phyloP scores from a whole-genome alignment of 2,113 vertebrate species.

The Halichoeres trimaculatus region DNA sequence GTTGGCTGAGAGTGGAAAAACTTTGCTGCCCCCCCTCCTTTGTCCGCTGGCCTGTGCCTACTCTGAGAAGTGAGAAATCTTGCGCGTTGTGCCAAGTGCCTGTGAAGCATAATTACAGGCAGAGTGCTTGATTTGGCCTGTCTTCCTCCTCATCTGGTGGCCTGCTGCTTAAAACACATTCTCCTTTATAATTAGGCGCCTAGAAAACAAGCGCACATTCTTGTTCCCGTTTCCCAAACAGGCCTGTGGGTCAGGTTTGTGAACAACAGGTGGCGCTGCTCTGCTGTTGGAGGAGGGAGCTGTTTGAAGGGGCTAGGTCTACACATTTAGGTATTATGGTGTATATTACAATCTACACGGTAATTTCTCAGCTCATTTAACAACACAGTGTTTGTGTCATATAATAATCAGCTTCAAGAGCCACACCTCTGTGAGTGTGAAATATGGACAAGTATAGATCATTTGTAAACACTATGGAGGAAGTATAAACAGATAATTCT shows the following conservation, averaged over 20 bases:
- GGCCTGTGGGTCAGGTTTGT: conserved; percentile 34
- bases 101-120: conserved; percentile 84
- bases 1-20: conserved; percentile 78
- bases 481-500: background rate
- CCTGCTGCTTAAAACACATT: conserved; percentile 83
- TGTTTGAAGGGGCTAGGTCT: background rate
- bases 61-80: conserved; percentile 82
- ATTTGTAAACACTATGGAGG: background rate
- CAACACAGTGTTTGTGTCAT: background rate
- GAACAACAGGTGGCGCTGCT: conserved; percentile 76
- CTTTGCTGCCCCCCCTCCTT: conserved; percentile 53
- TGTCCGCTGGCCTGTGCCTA: conserved; percentile 67
- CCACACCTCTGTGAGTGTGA: background rate
- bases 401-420: background rate
- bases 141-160: conserved; percentile 86
- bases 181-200: conserved; percentile 83
- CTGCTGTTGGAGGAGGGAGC: conserved; percentile 27
- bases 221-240: conserved; percentile 37
- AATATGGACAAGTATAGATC: background rate
- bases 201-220: conserved; percentile 78
- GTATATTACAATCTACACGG: background rate
- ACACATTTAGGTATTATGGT: background rate
- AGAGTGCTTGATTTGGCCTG: conserved; percentile 82
- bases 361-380: background rate
- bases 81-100: conserved; percentile 75